A percentile compares a stretch with the other conserved stretches of the same genome.
phyloP scores from a whole-genome alignment of 1,140 invertebrate genomes.

The Centruroides sculpturatus region DNA sequence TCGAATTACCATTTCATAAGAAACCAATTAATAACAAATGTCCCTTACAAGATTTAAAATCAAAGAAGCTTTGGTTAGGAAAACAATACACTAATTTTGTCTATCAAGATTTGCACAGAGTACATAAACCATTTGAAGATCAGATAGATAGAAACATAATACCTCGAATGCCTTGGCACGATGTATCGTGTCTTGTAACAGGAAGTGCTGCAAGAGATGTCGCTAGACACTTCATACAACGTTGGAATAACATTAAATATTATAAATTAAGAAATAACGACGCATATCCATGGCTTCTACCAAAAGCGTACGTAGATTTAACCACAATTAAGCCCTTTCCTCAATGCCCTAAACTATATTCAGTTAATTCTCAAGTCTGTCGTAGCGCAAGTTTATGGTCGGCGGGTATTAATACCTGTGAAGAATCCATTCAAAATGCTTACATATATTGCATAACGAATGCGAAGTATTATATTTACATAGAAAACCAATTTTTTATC shows the following conservation, averaged over 20 bases:
- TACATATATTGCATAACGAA: slow-evolving; percentile 85
- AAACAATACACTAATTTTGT: slow-evolving; percentile 98
- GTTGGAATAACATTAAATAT: slow-evolving; percentile 88
- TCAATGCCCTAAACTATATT: neutral
- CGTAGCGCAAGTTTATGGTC: slow-evolving; percentile 85
- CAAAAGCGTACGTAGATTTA: slow-evolving; percentile 59
- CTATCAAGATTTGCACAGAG: slow-evolving; percentile 85
- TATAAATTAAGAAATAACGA: neutral
- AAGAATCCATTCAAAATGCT: slow-evolving; percentile 85
- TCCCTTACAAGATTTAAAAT: too few species aligned
- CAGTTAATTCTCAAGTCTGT: slow-evolving; percentile 44
- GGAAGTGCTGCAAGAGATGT: slow-evolving; percentile 76
- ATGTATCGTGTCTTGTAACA: slow-evolving; percentile 72
- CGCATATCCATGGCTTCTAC: slow-evolving; percentile 73
- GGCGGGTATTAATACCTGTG: slow-evolving; percentile 60
- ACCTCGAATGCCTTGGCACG: slow-evolving; percentile 97
- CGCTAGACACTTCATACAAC: slow-evolving; percentile 88
- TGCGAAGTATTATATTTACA: slow-evolving; percentile 86
- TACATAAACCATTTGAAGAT: slow-evolving; percentile 76
- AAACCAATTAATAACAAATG: too few species aligned
- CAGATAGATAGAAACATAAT: slow-evolving; percentile 63
- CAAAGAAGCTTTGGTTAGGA: slow-evolving; percentile 65
- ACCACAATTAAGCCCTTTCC: too few species aligned
- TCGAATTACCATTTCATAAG: too few species aligned
- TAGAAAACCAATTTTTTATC: slow-evolving; percentile 98